Evolutionary conservation across 2,113 vertebrate genomes (phyloP).

Genomic region (Erythrocebus patas): DNA sequence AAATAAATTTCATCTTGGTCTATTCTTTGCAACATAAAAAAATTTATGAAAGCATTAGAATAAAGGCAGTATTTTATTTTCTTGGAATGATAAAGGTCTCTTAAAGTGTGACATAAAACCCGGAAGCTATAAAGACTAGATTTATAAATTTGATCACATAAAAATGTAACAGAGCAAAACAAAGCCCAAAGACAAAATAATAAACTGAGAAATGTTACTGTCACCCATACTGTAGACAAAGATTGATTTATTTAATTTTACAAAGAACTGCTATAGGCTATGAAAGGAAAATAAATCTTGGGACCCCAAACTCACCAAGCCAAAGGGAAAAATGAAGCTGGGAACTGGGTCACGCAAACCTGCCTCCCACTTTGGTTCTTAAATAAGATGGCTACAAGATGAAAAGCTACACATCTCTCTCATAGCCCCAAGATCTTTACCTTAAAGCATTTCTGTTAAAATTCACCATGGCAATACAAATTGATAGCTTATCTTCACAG

Average conservation of each 20-base stretch:
- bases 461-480: too few relatives aligned
- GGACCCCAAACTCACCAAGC: too few relatives aligned
- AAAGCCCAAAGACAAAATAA: not conserved
- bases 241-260: not conserved
- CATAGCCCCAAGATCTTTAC: too few relatives aligned
- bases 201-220: not conserved
- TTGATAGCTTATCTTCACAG: too few relatives aligned
- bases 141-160: not conserved
- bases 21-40: conserved; percentile 1
- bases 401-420: too few relatives aligned
- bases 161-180: not conserved
- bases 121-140: not conserved
- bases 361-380: too few relatives aligned
- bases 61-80: not conserved
- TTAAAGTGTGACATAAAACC: not conserved
- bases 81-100: not conserved
- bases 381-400: too few relatives aligned
- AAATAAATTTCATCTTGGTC: not conserved
- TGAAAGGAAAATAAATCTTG: not conserved
- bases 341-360: too few relatives aligned
- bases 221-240: not conserved
- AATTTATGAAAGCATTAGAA: not conserved
- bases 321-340: too few relatives aligned
- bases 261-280: not conserved
- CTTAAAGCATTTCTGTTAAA: too few relatives aligned